These are phyloP conservation scores for Caenorhabditis drosophilae DNA, from an alignment of 2,888 invertebrate genomes.

Conservation along the genomic window DNA sequence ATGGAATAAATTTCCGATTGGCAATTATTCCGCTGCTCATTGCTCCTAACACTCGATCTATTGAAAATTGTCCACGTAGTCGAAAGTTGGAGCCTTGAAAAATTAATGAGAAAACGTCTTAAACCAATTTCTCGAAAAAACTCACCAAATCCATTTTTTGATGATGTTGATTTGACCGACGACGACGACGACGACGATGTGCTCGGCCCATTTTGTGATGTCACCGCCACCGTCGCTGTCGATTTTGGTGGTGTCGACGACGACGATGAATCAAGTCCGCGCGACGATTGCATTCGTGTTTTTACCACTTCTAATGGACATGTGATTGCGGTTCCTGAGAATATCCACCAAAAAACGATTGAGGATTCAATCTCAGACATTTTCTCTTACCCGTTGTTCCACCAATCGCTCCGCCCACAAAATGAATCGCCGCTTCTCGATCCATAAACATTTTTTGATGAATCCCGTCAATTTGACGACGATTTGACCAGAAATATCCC, in stretches of 20 bases:
- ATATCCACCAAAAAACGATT: background rate
- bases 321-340: conserved; percentile 58
- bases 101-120: background rate
- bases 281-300: conserved; percentile 63
- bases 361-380: background rate
- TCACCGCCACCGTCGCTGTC: no score
- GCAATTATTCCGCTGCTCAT: background rate
- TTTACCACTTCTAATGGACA: conserved; percentile 67
- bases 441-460: conserved; percentile 72
- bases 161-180: no score
- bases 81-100: conserved; percentile 32
- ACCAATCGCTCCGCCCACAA: conserved; percentile 66
- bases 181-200: no score
- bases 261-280: conserved; percentile 34
- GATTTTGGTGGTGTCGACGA: conserved; percentile 41
- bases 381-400: conserved; percentile 59
- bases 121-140: background rate
- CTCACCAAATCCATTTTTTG: conserved; percentile 19
- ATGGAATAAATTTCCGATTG: background rate
- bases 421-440: conserved; percentile 66
- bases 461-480: no score
- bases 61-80: conserved; percentile 22
- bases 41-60: background rate
- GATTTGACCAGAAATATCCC: no score
- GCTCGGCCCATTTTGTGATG: conserved; percentile 34